Evolutionary conservation across 2,797 vertebrate species (phyloP), one percentile per base, ranked within the genome.

Genomic region (Sebastes minor): DNA sequence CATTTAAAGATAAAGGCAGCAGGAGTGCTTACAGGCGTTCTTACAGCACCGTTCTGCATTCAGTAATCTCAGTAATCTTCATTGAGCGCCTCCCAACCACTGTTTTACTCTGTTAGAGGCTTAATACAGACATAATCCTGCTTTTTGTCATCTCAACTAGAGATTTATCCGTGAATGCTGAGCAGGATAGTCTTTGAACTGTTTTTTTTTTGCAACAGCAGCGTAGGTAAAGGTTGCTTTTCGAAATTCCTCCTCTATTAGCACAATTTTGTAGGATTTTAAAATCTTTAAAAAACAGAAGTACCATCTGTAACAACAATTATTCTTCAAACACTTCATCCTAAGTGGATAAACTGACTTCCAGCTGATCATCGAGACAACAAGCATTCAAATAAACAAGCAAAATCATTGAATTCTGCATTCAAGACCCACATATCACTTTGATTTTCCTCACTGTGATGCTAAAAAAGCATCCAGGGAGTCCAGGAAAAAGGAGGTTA

Each of bases 41-140:
- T 81, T 62, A 71, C 74, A 76, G 80, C 71, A 30, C n/a, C 3
- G 46, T 74, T 89, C 70, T 69, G 67, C 78, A 89, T 89, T 86
- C 71, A 61, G 73, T 91, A 92, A 92, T 91, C 90, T 86, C 23
- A 38, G 55, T 59, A 52, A 72, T 72, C 83, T 75, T 87, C 90
- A 81, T 76, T 65, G 72, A 90, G 82, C 81, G 27, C 90, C 89
- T 91, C 90, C 89, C 76, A 79, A 88, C 75, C 86, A 89, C 92
- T 87, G 86, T 92, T 91, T 89, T 87, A 88, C 86, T 79, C 79
- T 27, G 72, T 88, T 72, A 84, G 80, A 79, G 74, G 87, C 87
- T 88, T 91, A 91, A 91, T 88, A 85, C 86, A 89, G 80, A 85
- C 86, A 85, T 91, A 93, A 92, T 91, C 91, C 93, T 59, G 65